Conservation (phyloP, 2,797 vertebrate genomes). For the Tragelaphus oryx region DNA sequence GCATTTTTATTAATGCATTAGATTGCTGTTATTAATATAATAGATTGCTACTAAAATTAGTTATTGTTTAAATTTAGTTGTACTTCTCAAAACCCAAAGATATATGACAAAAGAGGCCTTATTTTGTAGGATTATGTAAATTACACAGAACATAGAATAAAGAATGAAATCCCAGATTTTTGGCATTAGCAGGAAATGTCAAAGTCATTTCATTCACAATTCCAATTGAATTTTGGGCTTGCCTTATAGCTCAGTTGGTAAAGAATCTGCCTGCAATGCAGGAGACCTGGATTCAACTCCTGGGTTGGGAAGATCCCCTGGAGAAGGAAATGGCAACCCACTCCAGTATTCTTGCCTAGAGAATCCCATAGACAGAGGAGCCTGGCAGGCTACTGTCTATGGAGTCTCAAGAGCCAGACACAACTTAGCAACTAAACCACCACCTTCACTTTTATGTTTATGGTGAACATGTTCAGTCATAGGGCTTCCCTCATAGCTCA, state of each 20-base stretch:
- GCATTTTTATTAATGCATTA: conserved; percentile 40
- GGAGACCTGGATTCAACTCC: background rate
- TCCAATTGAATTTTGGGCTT: background rate
- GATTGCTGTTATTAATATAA: conserved; percentile 51
- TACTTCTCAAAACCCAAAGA: conserved; percentile 34
- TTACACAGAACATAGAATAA: conserved; percentile 16
- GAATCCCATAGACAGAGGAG: background rate
- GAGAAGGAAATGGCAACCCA: background rate
- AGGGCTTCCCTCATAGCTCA: background rate
- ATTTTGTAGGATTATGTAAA: conserved; percentile 34
- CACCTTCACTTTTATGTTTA: background rate
- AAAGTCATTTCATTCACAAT: conserved; percentile 8
- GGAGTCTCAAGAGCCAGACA: background rate
- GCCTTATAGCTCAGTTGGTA: background rate
- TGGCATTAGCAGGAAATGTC: background rate
- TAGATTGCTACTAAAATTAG: conserved; percentile 44
- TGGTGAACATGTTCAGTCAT: background rate
- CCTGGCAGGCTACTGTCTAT: background rate
- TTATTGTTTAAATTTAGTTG: conserved; percentile 54
- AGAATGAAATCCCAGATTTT: conserved; percentile 4
- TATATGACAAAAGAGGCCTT: background rate
- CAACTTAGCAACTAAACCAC: background rate
- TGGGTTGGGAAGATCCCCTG: background rate
- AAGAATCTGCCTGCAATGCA: background rate
- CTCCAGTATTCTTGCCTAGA: background rate